phyloP scores from a whole-genome alignment of 2,888 invertebrate genomes.

The Microdon myrmicae region DNA sequence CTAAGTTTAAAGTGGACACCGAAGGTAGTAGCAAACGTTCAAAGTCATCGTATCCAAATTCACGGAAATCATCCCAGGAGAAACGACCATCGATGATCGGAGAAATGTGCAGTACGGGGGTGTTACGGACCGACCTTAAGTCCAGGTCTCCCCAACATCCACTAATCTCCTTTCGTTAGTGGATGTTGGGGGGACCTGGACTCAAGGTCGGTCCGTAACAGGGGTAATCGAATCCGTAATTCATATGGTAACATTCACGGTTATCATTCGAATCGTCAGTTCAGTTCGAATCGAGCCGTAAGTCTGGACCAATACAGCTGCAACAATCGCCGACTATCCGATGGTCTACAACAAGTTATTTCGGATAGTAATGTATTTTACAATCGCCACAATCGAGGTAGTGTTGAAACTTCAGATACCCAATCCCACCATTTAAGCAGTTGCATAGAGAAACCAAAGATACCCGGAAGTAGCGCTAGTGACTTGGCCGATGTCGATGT shows the following conservation, averaged over 20 bases:
- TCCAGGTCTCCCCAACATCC: no score
- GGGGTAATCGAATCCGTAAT: conserved; percentile 65
- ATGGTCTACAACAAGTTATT: conserved; percentile 66
- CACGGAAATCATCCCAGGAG: conserved; percentile 75
- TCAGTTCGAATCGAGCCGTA: conserved; percentile 66
- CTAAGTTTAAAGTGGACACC: conserved; percentile 81
- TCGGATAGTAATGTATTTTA: conserved; percentile 67
- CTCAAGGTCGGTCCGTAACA: no score
- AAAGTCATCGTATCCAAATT: conserved; percentile 74
- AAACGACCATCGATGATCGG: conserved; percentile 68
- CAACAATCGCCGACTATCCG: conserved; percentile 65
- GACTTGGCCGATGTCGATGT: conserved; percentile 52
- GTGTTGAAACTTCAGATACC: conserved; percentile 57
- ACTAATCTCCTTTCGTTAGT: no score
- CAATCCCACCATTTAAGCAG: conserved; percentile 41
- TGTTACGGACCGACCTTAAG: no score
- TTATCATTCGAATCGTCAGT: conserved; percentile 65
- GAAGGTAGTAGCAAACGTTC: conserved; percentile 72
- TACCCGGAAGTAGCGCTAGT: conserved; percentile 37
- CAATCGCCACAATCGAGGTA: conserved; percentile 63
- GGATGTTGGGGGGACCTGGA: no score
- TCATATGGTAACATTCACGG: conserved; percentile 67
- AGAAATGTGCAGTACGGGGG: conserved; percentile 67
- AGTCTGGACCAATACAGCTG: conserved; percentile 67
- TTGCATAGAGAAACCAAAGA: conserved; percentile 49